Percentiles rank a stretch among this genome's conserved stretches.
These are phyloP conservation scores for Pipa parva DNA, from an alignment of 2,113 vertebrate genomes.

Conservation along the genomic window DNA sequence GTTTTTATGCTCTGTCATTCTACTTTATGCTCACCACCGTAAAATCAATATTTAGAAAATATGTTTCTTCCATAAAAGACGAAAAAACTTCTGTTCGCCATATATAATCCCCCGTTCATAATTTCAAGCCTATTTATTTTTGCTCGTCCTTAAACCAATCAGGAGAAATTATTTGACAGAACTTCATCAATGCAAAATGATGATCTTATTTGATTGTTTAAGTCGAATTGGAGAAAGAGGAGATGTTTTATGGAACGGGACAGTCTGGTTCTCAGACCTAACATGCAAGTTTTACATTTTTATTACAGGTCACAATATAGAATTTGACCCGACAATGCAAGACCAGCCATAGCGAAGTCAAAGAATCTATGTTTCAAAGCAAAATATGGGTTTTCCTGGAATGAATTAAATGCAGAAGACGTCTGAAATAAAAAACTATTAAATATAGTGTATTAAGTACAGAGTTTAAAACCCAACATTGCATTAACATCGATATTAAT, in stretches of 20 bases:
- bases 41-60: conserved; percentile 10
- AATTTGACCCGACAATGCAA: neutral
- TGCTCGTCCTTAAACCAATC: conserved; percentile 1
- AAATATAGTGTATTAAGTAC: neutral
- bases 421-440: neutral
- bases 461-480: neutral
- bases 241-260: neutral
- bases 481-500: neutral
- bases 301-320: neutral
- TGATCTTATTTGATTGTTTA: neutral
- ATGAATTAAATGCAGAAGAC: neutral
- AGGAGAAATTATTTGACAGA: neutral
- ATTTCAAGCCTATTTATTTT: neutral
- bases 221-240: conserved; percentile 11
- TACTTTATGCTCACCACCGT: neutral
- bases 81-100: neutral
- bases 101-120: neutral
- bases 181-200: neutral
- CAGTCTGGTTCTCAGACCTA: neutral
- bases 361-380: neutral
- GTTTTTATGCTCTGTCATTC: neutral
- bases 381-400: neutral
- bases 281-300: neutral
- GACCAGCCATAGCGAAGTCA: too few species aligned
- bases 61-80: conserved; percentile 3